These are phyloP conservation scores for Strigamia maritima DNA, from an alignment of 2,888 invertebrate genomes.

Conservation along the genomic window DNA sequence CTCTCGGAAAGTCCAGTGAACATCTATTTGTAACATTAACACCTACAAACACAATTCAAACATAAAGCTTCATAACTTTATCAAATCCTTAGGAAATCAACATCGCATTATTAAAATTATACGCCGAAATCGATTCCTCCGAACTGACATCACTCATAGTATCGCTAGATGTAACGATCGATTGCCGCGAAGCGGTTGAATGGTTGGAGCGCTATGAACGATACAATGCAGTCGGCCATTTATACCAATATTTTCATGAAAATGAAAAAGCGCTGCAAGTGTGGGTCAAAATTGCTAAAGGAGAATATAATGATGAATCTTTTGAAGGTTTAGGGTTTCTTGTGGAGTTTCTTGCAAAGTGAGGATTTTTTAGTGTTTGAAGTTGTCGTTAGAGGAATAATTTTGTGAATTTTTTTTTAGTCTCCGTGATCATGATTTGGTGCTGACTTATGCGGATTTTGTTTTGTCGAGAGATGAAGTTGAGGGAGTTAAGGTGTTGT, in stretches of 20 bases:
- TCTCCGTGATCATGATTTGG: slow-evolving; percentile 51
- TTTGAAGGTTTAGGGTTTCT: slow-evolving; percentile 54
- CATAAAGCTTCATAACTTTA: background rate
- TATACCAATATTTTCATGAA: slow-evolving; percentile 52
- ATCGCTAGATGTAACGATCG: slow-evolving; percentile 47
- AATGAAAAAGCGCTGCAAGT: slow-evolving; percentile 53
- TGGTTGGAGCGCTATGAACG: slow-evolving; percentile 51
- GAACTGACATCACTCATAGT: slow-evolving; percentile 49
- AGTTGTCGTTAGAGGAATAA: background rate
- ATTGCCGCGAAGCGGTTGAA: slow-evolving; percentile 53
- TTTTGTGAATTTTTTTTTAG: slow-evolving; percentile 18
- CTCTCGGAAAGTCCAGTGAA: slow-evolving; percentile 47
- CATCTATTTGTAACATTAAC: slow-evolving; percentile 47
- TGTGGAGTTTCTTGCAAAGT: slow-evolving; percentile 54
- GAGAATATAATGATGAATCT: slow-evolving; percentile 50
- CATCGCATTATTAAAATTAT: slow-evolving; percentile 54
- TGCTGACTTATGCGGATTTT: slow-evolving; percentile 55
- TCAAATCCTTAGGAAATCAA: slow-evolving; percentile 52
- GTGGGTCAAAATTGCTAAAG: slow-evolving; percentile 54
- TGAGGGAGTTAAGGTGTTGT: slow-evolving; percentile 52
- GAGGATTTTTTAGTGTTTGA: slow-evolving; percentile 44
- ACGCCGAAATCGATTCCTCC: slow-evolving; percentile 51
- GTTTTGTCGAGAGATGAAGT: slow-evolving; percentile 52
- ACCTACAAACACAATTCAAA: background rate
- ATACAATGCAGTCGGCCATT: slow-evolving; percentile 53